These are phyloP conservation scores for Marisa cornuarietis DNA, from an alignment of 1,140 invertebrate species.

Conservation along the genomic window DNA sequence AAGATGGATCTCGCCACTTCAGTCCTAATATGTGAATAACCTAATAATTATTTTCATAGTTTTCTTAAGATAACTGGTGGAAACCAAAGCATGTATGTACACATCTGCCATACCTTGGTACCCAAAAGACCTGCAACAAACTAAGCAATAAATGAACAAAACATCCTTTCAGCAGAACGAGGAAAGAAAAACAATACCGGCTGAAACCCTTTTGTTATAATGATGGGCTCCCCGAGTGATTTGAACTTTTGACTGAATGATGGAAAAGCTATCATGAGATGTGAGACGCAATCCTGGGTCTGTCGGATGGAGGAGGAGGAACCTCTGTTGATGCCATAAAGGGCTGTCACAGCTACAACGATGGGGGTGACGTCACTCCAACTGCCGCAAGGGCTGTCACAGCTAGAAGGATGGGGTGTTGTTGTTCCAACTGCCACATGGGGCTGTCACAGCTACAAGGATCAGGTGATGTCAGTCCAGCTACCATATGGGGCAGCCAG, in stretches of 20 bases:
- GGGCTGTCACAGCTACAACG: not conserved
- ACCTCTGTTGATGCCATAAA: not conserved
- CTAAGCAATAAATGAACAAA: not conserved
- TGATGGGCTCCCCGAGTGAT: not conserved
- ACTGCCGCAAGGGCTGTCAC: too few relatives aligned
- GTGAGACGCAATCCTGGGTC: constrained; percentile 16
- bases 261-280: constrained; percentile 9
- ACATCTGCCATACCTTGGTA: too few relatives aligned
- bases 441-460: not conserved
- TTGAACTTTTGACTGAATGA: constrained; percentile 11
- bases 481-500: too few relatives aligned
- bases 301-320: constrained; percentile 13
- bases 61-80: too few relatives aligned
- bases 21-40: too few relatives aligned
- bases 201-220: constrained; percentile 12
- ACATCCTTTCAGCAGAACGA: not conserved
- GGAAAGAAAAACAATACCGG: constrained; percentile 12
- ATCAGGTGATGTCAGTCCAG: not conserved
- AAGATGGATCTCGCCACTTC: too few relatives aligned
- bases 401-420: too few relatives aligned
- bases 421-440: too few relatives aligned
- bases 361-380: too few relatives aligned
- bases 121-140: too few relatives aligned
- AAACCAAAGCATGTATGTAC: too few relatives aligned
- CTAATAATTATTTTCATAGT: too few relatives aligned